Conservation (phyloP, 2,888 invertebrate genomes). For the Anorthoa munda region DNA sequence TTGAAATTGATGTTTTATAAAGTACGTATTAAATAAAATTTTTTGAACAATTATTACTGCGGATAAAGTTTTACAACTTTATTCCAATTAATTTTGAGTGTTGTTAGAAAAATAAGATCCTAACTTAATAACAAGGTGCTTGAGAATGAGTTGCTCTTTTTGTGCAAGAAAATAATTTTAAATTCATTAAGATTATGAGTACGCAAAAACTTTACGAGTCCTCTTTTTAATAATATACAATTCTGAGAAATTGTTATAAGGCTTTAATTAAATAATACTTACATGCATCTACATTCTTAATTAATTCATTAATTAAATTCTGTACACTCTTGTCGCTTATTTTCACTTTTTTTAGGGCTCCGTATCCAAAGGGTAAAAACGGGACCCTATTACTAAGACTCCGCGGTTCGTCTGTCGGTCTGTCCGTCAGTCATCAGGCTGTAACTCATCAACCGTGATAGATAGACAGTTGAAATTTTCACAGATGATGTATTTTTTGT, state of each 20-base stretch:
- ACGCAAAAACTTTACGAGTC: background rate
- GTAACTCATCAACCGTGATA: no score
- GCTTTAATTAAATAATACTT: background rate
- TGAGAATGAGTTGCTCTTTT: background rate
- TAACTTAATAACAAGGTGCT: constrained; percentile 34
- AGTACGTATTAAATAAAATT: constrained; percentile 16
- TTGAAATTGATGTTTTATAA: constrained; percentile 2
- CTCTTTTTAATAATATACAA: constrained; percentile 9
- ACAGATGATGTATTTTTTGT: no score
- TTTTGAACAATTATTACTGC: constrained; percentile 23
- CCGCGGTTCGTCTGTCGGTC: no score
- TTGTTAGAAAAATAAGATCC: constrained; percentile 7
- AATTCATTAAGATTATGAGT: constrained; percentile 4
- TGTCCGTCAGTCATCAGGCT: no score
- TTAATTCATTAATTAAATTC: background rate
- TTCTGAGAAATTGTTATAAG: background rate
- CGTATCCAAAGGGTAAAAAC: no score
- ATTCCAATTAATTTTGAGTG: constrained; percentile 6
- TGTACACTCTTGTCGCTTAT: background rate
- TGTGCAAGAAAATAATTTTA: constrained; percentile 13
- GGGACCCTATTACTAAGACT: no score
- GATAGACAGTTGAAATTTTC: no score
- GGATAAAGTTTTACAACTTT: constrained; percentile 11
- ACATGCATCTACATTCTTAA: background rate
- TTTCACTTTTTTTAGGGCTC: no score